Conservation (phyloP, 2,113 vertebrate genomes). For the Hemibagrus wyckioides region DNA sequence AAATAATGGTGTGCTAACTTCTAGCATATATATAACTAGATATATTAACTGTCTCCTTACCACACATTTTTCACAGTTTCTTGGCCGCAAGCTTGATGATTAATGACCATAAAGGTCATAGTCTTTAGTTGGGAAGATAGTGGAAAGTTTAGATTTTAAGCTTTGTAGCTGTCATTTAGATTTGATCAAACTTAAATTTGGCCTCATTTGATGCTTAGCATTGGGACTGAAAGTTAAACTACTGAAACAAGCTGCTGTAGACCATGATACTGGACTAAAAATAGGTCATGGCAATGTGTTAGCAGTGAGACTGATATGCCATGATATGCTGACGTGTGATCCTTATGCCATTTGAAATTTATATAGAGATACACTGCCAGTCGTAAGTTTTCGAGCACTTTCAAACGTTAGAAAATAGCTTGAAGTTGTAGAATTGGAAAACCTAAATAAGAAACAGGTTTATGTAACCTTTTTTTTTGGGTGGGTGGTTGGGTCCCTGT, state of each 20-base stretch:
- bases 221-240: background rate
- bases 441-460: background rate
- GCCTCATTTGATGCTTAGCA: background rate
- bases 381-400: background rate
- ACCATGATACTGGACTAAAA: conserved; percentile 1
- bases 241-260: background rate
- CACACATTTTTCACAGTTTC: background rate
- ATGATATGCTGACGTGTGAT: background rate
- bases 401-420: background rate
- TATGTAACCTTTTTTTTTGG: background rate
- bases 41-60: background rate
- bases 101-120: background rate
- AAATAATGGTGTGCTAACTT: background rate
- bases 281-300: background rate
- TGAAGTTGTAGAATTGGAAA: background rate
- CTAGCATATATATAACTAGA: background rate
- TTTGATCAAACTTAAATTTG: background rate
- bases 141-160: background rate
- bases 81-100: background rate
- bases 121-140: background rate
- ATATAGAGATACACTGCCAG: too few species aligned
- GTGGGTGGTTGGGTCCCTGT: too few species aligned
- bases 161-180: background rate
- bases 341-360: background rate
- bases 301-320: conserved; percentile 4